Conservation (phyloP, 2,113 vertebrate species). For the Pelecanus crispus region DNA sequence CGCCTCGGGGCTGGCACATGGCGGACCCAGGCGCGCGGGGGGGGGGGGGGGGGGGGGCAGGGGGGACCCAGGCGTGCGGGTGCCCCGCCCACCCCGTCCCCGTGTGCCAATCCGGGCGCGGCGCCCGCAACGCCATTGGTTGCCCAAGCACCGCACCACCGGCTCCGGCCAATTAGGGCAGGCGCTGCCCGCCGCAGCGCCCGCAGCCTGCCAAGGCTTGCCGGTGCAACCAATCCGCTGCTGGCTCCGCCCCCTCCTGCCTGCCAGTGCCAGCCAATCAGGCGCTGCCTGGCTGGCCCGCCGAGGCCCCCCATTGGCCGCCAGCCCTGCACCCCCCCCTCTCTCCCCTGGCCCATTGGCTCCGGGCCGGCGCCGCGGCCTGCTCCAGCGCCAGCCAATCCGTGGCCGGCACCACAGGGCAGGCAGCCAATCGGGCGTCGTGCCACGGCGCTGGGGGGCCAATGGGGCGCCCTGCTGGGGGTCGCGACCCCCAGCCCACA, state of each 20-base stretch:
- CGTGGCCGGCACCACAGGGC: too few species aligned
- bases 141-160: neutral
- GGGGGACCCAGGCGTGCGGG: too few species aligned
- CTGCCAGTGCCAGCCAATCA: neutral
- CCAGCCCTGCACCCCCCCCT: neutral
- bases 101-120: neutral
- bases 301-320: neutral
- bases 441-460: neutral
- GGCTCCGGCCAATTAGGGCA: neutral
- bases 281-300: neutral
- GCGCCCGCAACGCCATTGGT: neutral
- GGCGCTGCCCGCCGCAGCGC: neutral
- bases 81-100: neutral
- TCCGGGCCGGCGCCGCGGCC: neutral
- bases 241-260: neutral
- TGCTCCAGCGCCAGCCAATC: neutral
- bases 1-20: too few species aligned
- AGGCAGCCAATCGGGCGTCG: neutral
- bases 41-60: too few species aligned
- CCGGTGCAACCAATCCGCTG: neutral
- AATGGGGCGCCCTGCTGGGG: neutral
- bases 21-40: too few species aligned
- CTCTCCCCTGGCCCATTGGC: neutral
- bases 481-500: neutral
- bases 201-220: neutral